Evolutionary conservation across 2,113 vertebrate genomes (phyloP), one percentile per base, ranked within the genome.

Genomic region (Hippocampus barbouri): DNA sequence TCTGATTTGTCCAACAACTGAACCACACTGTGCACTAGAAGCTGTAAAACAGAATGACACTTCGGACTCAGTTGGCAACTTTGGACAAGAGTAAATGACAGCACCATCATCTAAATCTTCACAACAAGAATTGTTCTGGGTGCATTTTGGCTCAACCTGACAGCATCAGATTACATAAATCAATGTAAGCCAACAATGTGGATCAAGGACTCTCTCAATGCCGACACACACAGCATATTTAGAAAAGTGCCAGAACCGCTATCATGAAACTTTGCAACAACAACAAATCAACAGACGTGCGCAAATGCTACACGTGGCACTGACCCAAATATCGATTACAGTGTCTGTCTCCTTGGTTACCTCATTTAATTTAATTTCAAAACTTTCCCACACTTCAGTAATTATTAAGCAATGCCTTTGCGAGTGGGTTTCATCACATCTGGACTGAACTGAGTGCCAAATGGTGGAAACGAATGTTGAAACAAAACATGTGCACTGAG

Each of bases 361-460:
- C 49, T 83, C 77, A 86, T 87, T 77, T 75, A 79, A 88, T 86
- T 79, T 69, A 88, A 83, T 81, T 61, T 25, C 27, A 20, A 51
- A 61, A 34, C 27, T 81, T 74, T 74, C 57, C 23, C 18, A 51
- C 60, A 34, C 16, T 15, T 34, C 27, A 61, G 59, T 18, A 61
- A 38, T 34, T 8, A 34, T 15, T 15, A 20, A 61, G 27, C 15
- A 34, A 61, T 23, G 41, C 51, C 27, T 53, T 18, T 38, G 43
- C 1, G 41, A 57, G 66, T 74, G 30, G 43, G 2, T 47, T 47
- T 47, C 45, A 47, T 47, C 14, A 75, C 62, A 73, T 74, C 57
- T 71, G 59, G 56, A 57, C 56, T 60, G 25, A 27, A 59, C 56
- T 59, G 56, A 60, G 8, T 60, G 57, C 1, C 8, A 25, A 12